Evolutionary conservation across 1,140 invertebrate genomes (phyloP).

Genomic region (Drosophila nasuta): DNA sequence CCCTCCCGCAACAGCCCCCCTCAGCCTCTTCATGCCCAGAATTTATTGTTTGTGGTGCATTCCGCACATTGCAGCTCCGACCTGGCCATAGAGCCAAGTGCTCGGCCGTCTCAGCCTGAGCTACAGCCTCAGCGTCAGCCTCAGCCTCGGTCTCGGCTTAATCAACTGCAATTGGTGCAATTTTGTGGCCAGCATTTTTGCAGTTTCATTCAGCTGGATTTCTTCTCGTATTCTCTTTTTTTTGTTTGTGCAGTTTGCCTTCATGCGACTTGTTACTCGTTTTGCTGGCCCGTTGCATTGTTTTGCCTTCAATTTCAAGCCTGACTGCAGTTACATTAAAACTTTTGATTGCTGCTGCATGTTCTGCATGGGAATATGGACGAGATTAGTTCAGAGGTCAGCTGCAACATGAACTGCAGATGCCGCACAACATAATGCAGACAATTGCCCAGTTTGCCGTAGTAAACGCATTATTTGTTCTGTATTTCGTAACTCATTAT

Average conservation of each 20-base stretch:
- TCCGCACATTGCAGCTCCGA: constrained; percentile 27
- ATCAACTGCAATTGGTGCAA: constrained; percentile 80
- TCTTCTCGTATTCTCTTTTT: constrained; percentile 18
- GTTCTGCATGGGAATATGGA: constrained; percentile 34
- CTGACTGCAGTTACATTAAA: constrained; percentile 71
- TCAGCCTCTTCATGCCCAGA: constrained; percentile 35
- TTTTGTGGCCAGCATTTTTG: constrained; percentile 66
- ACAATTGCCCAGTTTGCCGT: not conserved
- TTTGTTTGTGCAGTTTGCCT: constrained; percentile 9
- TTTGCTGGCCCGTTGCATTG: constrained; percentile 39
- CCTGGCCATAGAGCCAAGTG: constrained; percentile 15
- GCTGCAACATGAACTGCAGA: constrained; percentile 9
- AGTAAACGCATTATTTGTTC: not conserved
- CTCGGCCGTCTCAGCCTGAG: not conserved
- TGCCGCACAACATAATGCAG: constrained; percentile 5
- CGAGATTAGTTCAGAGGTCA: constrained; percentile 39
- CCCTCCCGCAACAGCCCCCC: not conserved
- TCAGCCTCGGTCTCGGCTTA: constrained; percentile 51
- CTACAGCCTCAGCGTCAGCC: constrained; percentile 17
- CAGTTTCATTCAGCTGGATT: constrained; percentile 60
- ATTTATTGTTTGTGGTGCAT: constrained; percentile 78
- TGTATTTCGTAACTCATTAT: not conserved
- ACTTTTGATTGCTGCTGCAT: constrained; percentile 74
- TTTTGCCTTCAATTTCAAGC: constrained; percentile 63
- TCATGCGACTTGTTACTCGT: constrained; percentile 21